Conservation (phyloP, 2,888 invertebrate species). For the Nomada ruficornis region DNA sequence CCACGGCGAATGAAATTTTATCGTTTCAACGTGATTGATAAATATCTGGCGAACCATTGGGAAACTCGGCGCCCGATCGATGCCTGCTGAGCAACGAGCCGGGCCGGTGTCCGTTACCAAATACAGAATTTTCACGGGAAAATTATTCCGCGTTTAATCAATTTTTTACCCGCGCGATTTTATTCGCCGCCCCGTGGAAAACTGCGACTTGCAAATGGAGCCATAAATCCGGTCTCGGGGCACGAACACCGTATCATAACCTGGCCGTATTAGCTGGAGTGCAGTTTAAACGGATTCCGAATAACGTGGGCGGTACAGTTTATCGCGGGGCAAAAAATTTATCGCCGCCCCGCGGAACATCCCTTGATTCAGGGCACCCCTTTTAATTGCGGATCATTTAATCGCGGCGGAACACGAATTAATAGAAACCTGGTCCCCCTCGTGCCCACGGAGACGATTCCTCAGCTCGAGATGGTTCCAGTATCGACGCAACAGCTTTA, state of each 20-base stretch:
- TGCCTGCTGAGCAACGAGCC: slow-evolving; percentile 8
- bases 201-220: background rate
- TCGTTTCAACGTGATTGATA: slow-evolving; percentile 35
- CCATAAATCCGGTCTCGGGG: background rate
- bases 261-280: background rate
- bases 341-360: slow-evolving; percentile 17
- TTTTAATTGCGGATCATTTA: slow-evolving; percentile 46
- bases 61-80: slow-evolving; percentile 18
- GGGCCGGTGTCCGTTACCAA: no score
- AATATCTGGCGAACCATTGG: slow-evolving; percentile 18
- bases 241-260: background rate
- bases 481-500: no score
- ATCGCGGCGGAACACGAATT: slow-evolving; percentile 26
- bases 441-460: no score
- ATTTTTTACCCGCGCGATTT: background rate
- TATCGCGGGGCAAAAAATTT: slow-evolving; percentile 30
- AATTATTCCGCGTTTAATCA: background rate
- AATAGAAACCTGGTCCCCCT: background rate
- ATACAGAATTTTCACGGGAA: no score
- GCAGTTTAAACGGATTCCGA: slow-evolving; percentile 25
- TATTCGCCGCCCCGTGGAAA: background rate
- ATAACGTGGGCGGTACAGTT: slow-evolving; percentile 13
- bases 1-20: slow-evolving; percentile 19
- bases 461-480: background rate
- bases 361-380: slow-evolving; percentile 28